Base-by-base conservation (phyloP, 1,140 invertebrate species). In the Drosophila baimaii region DNA sequence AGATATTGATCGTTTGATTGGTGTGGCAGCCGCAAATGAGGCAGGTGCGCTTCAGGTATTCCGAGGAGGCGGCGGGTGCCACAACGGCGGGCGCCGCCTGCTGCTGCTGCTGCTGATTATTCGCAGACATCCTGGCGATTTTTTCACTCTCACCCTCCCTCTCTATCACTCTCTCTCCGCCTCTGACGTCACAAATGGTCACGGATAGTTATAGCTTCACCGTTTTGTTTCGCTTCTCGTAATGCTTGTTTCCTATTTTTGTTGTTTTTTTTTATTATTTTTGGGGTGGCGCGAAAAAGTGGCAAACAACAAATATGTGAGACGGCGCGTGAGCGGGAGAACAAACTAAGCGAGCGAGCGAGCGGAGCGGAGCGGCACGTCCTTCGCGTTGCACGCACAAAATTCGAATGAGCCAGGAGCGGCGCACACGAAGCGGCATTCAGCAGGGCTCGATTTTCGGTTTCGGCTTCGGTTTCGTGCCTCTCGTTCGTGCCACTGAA, bases 21-120 rank as follows among this genome's bases (percentile, higher is more conserved):
- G 91, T 92, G 44, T 91, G 88, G 70, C 91, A 91, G 58, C 91
- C 91, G 44, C 91, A 92, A 49, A 92, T 92, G 72, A 92, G 88
- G 81, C 91, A 92, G 73, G 90, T 91, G 78, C 86, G 79, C 65
- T 91, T 92, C 62, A 92, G 80, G 76, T 90, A 91, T 86, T 92
- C 91, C 65, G 88, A 90, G 54, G 79, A 79, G 62, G 78, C 81
- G 41, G 82, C 65, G 15, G 77, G 23, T 12, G 64, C 64, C 19
- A 65, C 63, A n/a, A 78, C 57, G 47, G 83, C 68, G 25, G 82
- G 70, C 52, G 82, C 80, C 39, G 80, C 79, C 69, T 73, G 70
- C 63, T 88, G 76, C 35, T 88, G 76, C 35, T 88, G 76, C 29
- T 88, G 76, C 43, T 86, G 76, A 56, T 88, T 85, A 55, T 77